These are phyloP conservation scores for Peromyscus eremicus DNA, from an alignment of 2,797 vertebrate species.

Conservation along the genomic window DNA sequence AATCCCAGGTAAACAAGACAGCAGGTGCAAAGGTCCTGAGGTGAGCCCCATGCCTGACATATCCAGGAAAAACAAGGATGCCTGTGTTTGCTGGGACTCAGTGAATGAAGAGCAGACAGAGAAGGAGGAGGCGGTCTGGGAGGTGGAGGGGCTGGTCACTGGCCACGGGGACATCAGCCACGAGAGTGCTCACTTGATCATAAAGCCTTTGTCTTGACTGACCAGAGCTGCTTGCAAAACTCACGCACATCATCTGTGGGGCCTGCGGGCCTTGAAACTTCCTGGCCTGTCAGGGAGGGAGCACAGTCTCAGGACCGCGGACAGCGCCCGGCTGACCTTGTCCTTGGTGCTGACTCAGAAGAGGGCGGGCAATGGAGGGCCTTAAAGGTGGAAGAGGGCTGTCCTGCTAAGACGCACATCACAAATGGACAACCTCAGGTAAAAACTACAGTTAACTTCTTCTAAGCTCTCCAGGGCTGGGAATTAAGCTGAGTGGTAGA, in stretches of 20 bases:
- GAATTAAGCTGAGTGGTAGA: background rate
- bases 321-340: slow-evolving; percentile 80
- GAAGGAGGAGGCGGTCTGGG: background rate
- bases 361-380: background rate
- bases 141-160: background rate
- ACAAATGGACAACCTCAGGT: slow-evolving; percentile 89
- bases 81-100: background rate
- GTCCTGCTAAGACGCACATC: background rate
- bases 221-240: background rate
- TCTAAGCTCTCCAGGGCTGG: background rate
- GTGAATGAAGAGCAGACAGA: background rate
- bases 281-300: background rate
- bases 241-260: background rate
- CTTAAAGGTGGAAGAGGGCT: background rate
- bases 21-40: background rate
- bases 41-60: background rate
- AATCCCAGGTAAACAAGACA: background rate
- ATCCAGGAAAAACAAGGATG: background rate
- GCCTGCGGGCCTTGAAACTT: background rate
- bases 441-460: slow-evolving; percentile 91
- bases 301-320: slow-evolving; percentile 12
- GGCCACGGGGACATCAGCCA: background rate
- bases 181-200: background rate
- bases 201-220: background rate
- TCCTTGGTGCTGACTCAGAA: slow-evolving; percentile 88